Conservation (phyloP, 2,888 invertebrate species). For the Cerastoderma edule region DNA sequence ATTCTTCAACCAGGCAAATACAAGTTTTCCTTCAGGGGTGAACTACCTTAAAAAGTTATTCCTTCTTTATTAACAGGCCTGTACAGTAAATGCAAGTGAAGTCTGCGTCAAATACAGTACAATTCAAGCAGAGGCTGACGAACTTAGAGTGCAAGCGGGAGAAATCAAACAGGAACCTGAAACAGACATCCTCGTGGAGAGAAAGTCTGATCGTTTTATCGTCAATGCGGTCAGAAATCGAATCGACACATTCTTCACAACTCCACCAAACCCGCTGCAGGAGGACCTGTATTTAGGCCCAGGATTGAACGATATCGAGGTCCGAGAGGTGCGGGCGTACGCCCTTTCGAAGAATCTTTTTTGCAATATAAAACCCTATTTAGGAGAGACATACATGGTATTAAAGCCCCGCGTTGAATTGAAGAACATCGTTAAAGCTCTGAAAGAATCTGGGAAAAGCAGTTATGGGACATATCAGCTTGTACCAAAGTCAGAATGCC, state of each 20-base stretch:
- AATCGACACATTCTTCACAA: conserved; percentile 56
- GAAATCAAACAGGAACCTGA: conserved; percentile 18
- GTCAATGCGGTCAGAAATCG: conserved; percentile 55
- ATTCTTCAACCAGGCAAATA: no score
- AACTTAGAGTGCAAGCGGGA: conserved; percentile 38
- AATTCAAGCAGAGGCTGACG: conserved; percentile 52
- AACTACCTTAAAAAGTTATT: no score
- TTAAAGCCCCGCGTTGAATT: conserved; percentile 53
- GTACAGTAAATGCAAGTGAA: conserved; percentile 60
- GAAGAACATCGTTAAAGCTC: conserved; percentile 47
- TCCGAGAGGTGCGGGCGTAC: conserved; percentile 47
- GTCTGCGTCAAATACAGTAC: conserved; percentile 62
- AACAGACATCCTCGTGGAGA: conserved; percentile 31
- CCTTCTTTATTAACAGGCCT: no score
- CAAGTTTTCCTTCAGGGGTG: no score
- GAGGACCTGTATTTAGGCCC: conserved; percentile 71
- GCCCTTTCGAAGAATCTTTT: conserved; percentile 43
- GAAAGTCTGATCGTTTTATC: conserved; percentile 53
- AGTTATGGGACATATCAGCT: conserved; percentile 41
- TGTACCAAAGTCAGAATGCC: conserved; percentile 32
- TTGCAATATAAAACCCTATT: conserved; percentile 51
- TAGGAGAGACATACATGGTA: conserved; percentile 49
- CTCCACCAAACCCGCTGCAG: conserved; percentile 41
- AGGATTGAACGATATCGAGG: conserved; percentile 56
- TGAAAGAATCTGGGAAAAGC: conserved; percentile 29